Percentiles rank a stretch among this genome's conserved stretches.
phyloP scores from a whole-genome alignment of 2,113 vertebrate species.

The Anas platyrhynchos region DNA sequence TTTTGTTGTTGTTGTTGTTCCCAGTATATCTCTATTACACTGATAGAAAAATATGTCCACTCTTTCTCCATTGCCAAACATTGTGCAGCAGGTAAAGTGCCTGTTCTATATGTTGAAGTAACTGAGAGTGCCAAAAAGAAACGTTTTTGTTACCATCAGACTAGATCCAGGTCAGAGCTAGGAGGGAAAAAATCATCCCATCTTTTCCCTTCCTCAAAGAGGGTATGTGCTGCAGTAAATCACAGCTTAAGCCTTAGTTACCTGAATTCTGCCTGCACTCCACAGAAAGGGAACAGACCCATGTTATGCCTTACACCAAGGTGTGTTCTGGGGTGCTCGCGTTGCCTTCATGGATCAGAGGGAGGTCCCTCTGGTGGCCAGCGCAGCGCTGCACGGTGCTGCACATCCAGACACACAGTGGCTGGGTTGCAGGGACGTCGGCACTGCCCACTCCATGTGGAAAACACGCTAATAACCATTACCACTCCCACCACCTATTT shows the following conservation, averaged over 20 bases:
- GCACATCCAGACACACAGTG: accelerated
- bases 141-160: neutral
- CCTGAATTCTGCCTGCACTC: neutral
- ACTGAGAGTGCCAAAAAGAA: neutral
- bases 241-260: neutral
- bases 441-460: neutral
- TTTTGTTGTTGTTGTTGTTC: neutral
- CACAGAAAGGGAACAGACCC: neutral
- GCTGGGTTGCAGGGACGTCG: neutral
- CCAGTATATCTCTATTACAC: neutral
- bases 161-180: neutral
- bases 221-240: neutral
- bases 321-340: neutral
- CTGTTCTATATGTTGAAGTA: neutral
- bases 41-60: conserved; percentile 10
- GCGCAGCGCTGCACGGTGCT: accelerated
- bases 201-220: neutral
- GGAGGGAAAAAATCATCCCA: neutral
- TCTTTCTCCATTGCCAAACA: neutral
- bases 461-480: neutral
- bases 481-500: neutral
- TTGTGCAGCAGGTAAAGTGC: neutral
- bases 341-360: neutral
- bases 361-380: neutral
- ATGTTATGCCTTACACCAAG: neutral